Percentiles rank a stretch among this genome's conserved stretches.
Conservation (phyloP, 1,140 invertebrate genomes). For the Plectrocnemia conspersa region DNA sequence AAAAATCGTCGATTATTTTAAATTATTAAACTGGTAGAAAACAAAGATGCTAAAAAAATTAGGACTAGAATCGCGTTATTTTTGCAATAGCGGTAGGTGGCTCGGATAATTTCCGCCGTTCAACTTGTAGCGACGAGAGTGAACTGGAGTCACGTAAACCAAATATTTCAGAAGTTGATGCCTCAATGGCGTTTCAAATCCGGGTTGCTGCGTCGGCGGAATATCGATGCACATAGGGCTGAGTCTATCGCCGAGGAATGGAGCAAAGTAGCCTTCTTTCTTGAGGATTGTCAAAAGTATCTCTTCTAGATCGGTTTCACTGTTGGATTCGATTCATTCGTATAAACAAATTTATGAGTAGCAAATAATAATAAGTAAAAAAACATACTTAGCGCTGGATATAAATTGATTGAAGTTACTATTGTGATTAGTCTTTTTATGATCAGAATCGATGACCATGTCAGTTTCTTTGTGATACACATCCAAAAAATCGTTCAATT, state of each 20-base stretch:
- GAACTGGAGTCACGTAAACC: slow-evolving; percentile 40
- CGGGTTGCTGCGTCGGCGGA: slow-evolving; percentile 37
- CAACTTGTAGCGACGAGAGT: slow-evolving; percentile 40
- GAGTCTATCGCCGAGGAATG: slow-evolving; percentile 44
- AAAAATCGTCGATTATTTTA: no score
- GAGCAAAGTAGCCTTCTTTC: slow-evolving; percentile 41
- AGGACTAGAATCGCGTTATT: no score
- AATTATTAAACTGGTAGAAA: no score
- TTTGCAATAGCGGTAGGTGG: no score
- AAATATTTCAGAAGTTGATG: slow-evolving; percentile 42
- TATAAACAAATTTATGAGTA: slow-evolving; percentile 3
- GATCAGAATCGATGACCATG: slow-evolving; percentile 63
- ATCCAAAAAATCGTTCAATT: slow-evolving; percentile 88
- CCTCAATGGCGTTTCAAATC: slow-evolving; percentile 14
- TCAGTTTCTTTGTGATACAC: slow-evolving; percentile 84
- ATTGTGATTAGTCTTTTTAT: slow-evolving; percentile 45
- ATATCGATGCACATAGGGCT: slow-evolving; percentile 45
- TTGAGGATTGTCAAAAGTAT: slow-evolving; percentile 43
- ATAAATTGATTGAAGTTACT: slow-evolving; percentile 49
- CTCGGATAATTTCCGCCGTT: not conserved
- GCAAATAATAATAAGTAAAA: not conserved
- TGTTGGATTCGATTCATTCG: slow-evolving; percentile 20
- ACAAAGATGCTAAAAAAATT: not conserved
- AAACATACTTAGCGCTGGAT: slow-evolving; percentile 43
- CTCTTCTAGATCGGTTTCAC: slow-evolving; percentile 48